Evolutionary conservation across 2,797 vertebrate species (phyloP), one percentile per base, ranked within the genome.

Genomic region (Pipistrellus nathusii): DNA sequence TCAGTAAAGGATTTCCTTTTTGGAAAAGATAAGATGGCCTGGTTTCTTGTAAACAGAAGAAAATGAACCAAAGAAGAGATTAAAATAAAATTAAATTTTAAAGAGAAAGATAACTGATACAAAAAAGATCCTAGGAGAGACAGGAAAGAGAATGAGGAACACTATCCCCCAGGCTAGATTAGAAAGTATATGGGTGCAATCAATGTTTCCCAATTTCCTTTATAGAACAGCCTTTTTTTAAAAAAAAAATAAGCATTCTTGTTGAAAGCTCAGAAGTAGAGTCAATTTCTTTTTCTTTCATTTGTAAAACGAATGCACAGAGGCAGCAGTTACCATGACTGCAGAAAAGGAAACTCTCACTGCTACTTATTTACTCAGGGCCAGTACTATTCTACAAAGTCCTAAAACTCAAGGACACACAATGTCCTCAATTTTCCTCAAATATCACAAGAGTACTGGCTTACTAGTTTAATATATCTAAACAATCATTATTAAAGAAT

Each of bases 341-440:
- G 64, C 96, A 94, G 66, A 92, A 96, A 97, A 95, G 88, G 96
- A 96, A 94, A 92, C 88, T 90, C 35, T 62, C 53, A 81, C 44
- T 72, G 69, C 73, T 94, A 32, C 88, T 90, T 93, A 76, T 83
- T 95, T 90, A 78, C 80, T 96, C 72, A 88, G 55, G 11, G 71
- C 46, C 86, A 96, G 64, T n/a, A 72, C 4, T 53, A 90, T 48
- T 83, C 75, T 68, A 89, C 82, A 82, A 94, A 95, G 46, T 84
- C 11, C 57, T 81, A 72, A 96, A 96, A 96, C 66, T 75, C 86
- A 96, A 14, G 55, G 41, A 95, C 27, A 68, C n/a, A 92, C 88
- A 95, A 84, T 68, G 51, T 71, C 64, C 88, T 96, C 55, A 90
- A 73, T 76, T 93, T 91, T 84, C 44, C 48, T 83, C 80, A 96